These are phyloP conservation scores for Xerus rutilus DNA, from an alignment of 2,797 vertebrate species.

Conservation along the genomic window DNA sequence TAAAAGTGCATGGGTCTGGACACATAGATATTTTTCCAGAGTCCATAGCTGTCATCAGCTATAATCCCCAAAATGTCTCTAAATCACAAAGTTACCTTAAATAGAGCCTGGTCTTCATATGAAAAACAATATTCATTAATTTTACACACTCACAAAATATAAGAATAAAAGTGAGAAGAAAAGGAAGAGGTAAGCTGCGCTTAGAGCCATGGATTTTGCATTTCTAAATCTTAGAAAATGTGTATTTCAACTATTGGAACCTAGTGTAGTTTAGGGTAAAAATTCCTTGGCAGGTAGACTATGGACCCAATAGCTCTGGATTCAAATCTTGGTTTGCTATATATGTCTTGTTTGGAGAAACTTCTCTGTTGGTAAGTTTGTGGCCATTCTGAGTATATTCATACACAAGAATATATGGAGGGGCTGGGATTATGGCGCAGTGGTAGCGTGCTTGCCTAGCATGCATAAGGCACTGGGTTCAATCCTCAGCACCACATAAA, in stretches of 20 bases:
- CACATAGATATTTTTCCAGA: not conserved
- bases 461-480: too few relatives aligned
- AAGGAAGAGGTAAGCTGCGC: not conserved
- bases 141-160: not conserved
- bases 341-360: not conserved
- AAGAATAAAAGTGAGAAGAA: conserved; percentile 12
- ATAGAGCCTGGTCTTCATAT: not conserved
- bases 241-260: conserved; percentile 4
- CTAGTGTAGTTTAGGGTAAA: not conserved
- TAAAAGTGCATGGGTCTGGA: not conserved
- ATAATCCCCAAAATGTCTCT: not conserved
- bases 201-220: not conserved
- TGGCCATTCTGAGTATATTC: not conserved
- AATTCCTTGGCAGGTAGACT: not conserved
- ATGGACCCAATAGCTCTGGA: not conserved
- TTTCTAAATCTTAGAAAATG: conserved; percentile 4
- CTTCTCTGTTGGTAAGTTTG: not conserved
- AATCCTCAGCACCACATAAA: too few relatives aligned
- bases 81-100: not conserved
- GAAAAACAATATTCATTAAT: not conserved
- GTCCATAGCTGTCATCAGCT: not conserved
- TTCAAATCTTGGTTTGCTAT: not conserved
- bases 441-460: too few relatives aligned
- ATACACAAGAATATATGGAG: not conserved
- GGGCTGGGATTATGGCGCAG: too few relatives aligned